phyloP scores from a whole-genome alignment of 2,888 invertebrate species.

The Cecidostiba fungosa region DNA sequence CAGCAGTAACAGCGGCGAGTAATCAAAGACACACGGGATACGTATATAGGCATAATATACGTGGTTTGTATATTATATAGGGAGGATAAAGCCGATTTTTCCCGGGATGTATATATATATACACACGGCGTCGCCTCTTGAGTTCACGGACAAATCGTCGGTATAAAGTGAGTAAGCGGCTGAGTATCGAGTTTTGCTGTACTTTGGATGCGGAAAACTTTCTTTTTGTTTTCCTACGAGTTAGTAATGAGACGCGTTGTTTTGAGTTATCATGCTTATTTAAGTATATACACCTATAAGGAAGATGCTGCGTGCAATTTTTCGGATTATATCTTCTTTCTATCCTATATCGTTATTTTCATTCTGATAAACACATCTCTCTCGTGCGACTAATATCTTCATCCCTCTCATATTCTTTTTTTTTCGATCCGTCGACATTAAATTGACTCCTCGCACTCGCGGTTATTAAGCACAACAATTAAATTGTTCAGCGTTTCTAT shows the following conservation, averaged over 20 bases:
- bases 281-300: not conserved
- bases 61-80: constrained; percentile 20
- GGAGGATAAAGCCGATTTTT: constrained; percentile 12
- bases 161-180: not conserved
- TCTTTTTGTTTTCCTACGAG: not conserved
- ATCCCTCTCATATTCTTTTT: not conserved
- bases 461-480: constrained; percentile 35
- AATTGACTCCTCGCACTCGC: not conserved
- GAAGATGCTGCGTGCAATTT: not conserved
- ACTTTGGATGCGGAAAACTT: not conserved
- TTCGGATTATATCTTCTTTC: not conserved
- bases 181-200: not conserved
- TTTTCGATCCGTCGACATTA: not conserved
- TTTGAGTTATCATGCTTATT: not conserved
- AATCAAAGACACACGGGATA: constrained; percentile 21
- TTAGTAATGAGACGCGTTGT: constrained; percentile 17
- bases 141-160: constrained; percentile 3
- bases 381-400: not conserved
- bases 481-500: constrained; percentile 39
- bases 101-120: not conserved
- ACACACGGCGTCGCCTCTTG: not conserved
- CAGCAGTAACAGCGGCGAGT: constrained; percentile 10
- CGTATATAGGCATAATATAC: not conserved
- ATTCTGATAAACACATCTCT: not conserved
- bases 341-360: too few species aligned